phyloP scores from a whole-genome alignment of 2,113 vertebrate species.

The Rallus limicola region DNA sequence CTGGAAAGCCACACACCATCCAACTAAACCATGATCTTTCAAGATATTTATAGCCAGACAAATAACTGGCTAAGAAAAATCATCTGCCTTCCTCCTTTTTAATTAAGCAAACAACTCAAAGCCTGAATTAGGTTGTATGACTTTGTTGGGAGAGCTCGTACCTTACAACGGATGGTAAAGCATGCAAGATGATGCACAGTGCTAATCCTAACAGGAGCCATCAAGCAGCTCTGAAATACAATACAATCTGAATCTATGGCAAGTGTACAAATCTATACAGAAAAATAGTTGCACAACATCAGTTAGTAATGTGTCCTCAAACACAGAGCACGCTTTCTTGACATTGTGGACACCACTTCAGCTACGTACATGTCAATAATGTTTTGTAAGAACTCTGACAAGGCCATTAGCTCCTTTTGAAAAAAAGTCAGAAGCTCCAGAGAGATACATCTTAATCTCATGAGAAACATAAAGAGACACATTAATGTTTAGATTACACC shows the following conservation, averaged over 20 bases:
- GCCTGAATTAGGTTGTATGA: not conserved
- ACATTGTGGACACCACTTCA: not conserved
- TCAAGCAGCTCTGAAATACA: not conserved
- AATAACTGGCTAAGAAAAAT: not conserved
- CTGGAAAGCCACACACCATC: not conserved
- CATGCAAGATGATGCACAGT: not conserved
- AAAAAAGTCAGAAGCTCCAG: not conserved
- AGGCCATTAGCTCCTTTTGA: not conserved
- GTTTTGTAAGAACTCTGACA: not conserved
- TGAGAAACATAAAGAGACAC: not conserved
- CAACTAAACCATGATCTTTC: not conserved
- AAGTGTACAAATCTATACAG: not conserved
- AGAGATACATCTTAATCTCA: not conserved
- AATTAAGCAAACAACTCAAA: not conserved
- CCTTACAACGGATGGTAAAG: not conserved
- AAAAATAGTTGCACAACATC: not conserved
- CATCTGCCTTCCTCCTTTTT: not conserved
- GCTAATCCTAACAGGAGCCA: not conserved
- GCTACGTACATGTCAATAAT: not conserved
- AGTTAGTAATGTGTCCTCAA: not conserved
- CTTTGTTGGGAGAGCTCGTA: not conserved
- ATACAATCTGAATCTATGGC: not conserved
- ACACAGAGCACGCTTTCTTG: not conserved
- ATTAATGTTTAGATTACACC: not conserved
- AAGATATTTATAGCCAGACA: not conserved